Evolutionary conservation across 2,113 vertebrate genomes (phyloP).

Genomic region (Passer domesticus): DNA sequence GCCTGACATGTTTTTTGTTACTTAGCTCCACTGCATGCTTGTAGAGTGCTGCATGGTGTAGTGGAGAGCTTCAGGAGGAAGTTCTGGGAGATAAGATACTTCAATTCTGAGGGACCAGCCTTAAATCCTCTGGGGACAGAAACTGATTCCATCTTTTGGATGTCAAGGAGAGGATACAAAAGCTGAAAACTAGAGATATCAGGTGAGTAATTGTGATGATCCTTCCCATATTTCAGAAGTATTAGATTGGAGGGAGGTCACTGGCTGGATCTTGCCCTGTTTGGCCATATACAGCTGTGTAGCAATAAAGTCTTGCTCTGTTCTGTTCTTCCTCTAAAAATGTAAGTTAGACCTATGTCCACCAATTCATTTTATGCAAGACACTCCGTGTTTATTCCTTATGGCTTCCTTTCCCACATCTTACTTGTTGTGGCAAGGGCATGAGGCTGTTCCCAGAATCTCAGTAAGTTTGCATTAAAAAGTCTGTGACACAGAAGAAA

Average conservation of each 20-base stretch:
- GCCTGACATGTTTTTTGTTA: background rate
- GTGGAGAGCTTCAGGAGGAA: background rate
- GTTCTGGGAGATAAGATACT: background rate
- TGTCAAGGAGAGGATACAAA: background rate
- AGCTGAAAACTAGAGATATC: background rate
- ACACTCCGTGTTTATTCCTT: background rate
- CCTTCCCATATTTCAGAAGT: background rate
- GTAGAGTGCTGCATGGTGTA: background rate
- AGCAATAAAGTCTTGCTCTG: background rate
- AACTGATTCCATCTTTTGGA: background rate
- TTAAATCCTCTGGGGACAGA: background rate
- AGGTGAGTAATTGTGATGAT: background rate
- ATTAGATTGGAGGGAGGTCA: background rate
- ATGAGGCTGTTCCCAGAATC: background rate
- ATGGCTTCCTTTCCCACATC: background rate
- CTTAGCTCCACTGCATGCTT: background rate
- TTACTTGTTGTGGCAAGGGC: background rate
- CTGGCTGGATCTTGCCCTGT: background rate
- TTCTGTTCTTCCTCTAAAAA: background rate
- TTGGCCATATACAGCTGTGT: background rate
- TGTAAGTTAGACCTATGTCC: background rate
- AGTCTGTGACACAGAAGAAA: background rate
- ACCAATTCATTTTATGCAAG: background rate
- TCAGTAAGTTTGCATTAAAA: background rate
- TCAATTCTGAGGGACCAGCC: background rate